Evolutionary conservation across 2,888 invertebrate species (phyloP), one percentile per base, ranked within the genome.

Genomic region (Trissoscelio sp.): DNA sequence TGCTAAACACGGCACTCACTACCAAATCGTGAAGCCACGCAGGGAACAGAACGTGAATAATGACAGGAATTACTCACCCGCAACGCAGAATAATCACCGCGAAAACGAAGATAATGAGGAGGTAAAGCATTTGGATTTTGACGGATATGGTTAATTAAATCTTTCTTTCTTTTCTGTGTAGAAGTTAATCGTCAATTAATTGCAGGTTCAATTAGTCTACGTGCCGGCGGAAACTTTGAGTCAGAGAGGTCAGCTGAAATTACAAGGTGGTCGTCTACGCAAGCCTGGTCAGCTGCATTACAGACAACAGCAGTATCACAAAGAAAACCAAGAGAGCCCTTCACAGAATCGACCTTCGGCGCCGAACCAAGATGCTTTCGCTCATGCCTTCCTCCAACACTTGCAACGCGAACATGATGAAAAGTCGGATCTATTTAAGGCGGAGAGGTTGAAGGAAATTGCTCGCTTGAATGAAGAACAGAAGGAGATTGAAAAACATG

Each of bases 211-310:
- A 88, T 90, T 97, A 37, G 92, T 97, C 0, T 97, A 97, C 87
- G 96, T 97, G 0, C 97, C 97, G 3, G 93, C 96, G 20, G 96
- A 97, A 87, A 94, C 95, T 0, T 90, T 96, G 18, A 94, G 94
- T 84, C 92, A 93, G 87, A 88, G 91, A 18, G 91, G 89, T 28
- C 92, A 92, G 72, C 73, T 85, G n/a, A 90, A 90, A 37, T 84
- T 83, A 55, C 87, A 87, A 44, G 86, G 85, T 53, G 83, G 69
- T 9, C 88, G 88, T 39, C 83, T 85, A 39, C 87, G 88, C 31
- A 90, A 89, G 73, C 88, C 87, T 37, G 82, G 82, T 53, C 81
- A 79, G 16, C 34, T 48, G 3, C 70, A 85, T 3, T 78, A 62
- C 22, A 84, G 85, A 16, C 80, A 85, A 20, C 85, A 85, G 51